Base-by-base conservation (phyloP, 1,140 invertebrate genomes). In the Frieseomelitta varia region DNA sequence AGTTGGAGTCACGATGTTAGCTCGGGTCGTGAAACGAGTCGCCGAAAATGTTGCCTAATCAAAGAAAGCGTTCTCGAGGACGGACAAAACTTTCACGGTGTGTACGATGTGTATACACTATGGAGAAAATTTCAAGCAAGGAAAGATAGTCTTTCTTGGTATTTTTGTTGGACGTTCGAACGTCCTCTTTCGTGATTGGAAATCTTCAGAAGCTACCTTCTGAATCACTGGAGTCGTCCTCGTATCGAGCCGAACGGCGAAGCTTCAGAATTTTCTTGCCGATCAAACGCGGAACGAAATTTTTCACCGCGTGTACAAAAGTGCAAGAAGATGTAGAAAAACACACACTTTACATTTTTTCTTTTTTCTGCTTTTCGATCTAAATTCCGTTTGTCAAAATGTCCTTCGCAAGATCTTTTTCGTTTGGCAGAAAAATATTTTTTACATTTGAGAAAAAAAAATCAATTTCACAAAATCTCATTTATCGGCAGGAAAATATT, bases 1-100 rank as follows among this genome's bases (percentile, higher is more conserved):
- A 2, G 30, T 2, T 30, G 10, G 11, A 19, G 30, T 30, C 15
- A 24, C 1, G 21, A 47, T 78, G 30, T 67, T 78, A 55, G 76
- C 67, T 51, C 27, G 39, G 27, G 27, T 69, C 21, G 51, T 39
- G 19, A 2, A 21, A 53, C 34, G 27, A 17, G 76, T 67, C 21
- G 24, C 12, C 47, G 39, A 47, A 27, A 77, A 51, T 65, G 61
- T 78, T 30, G 19, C 47, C 76, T 78, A 78, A 78, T 78, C 76
- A 30, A 67, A 78, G 61, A 53, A 12, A 19, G 19, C n/a, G 61
- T 6, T 24, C n/a, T n/a, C n/a, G 56, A 47, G 17, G 4, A 65
- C 21, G 4, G 58, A 51, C 47, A 15, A 30, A 65, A 4, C 2
- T 17, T 65, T 30, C 30, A 17, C 6, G 30, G 19, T 8, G 2